These are phyloP conservation scores for Myotis lucifugus DNA, from an alignment of 2,113 vertebrate species.

Conservation along the genomic window DNA sequence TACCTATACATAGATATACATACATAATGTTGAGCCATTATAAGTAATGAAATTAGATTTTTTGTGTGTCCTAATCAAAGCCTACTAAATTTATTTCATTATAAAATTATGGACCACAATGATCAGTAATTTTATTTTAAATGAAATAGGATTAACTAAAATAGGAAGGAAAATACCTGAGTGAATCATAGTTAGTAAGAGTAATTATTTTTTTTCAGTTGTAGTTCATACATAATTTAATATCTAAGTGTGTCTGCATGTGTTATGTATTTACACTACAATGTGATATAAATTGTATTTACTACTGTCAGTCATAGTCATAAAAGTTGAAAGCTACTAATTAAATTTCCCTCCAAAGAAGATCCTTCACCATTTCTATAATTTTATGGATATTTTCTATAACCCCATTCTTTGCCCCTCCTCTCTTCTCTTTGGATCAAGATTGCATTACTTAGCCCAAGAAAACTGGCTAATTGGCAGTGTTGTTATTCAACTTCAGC, in stretches of 20 bases:
- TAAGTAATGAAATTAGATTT: background rate
- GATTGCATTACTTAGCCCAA: background rate
- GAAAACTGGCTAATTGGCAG: background rate
- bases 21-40: background rate
- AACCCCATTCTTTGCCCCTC: no score
- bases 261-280: background rate
- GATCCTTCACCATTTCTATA: background rate
- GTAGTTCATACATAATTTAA: background rate
- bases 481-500: background rate
- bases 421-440: background rate
- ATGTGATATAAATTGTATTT: background rate
- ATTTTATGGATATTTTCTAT: background rate
- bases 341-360: background rate
- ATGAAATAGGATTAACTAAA: background rate
- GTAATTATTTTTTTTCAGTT: background rate
- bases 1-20: background rate
- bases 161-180: background rate
- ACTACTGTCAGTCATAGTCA: background rate
- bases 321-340: background rate
- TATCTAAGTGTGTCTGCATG: background rate
- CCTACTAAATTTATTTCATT: background rate
- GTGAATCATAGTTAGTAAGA: background rate
- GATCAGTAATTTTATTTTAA: background rate
- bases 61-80: background rate
- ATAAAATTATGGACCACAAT: background rate